Evolutionary conservation across 2,113 vertebrate species (phyloP).

Genomic region (Ciconia stormi): DNA sequence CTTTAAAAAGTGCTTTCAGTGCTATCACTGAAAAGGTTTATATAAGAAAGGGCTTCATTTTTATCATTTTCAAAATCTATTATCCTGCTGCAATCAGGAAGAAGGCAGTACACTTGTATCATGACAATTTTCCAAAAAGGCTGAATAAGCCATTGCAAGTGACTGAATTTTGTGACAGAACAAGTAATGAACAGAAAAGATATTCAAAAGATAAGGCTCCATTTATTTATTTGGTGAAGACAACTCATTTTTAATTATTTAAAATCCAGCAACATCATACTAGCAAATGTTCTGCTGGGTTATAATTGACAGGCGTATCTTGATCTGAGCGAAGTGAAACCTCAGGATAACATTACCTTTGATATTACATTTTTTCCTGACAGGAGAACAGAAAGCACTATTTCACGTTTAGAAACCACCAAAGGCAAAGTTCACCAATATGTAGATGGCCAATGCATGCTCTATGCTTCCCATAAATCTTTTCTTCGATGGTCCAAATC

Average conservation of each 20-base stretch:
- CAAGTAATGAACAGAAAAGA: not conserved
- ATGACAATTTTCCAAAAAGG: not conserved
- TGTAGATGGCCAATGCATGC: not conserved
- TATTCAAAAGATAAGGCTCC: not conserved
- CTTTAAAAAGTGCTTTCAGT: not conserved
- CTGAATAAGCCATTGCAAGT: not conserved
- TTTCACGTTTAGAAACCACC: not conserved
- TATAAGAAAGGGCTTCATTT: not conserved
- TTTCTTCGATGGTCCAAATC: not conserved
- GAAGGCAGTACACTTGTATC: not conserved
- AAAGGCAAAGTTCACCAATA: not conserved
- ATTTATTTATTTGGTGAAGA: conserved; percentile 7
- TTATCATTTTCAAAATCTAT: not conserved
- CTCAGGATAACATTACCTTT: not conserved
- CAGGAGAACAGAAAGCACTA: not conserved
- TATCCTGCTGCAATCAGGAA: not conserved
- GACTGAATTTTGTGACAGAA: not conserved
- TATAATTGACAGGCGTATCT: not conserved
- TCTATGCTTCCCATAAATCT: not conserved
- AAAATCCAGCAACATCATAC: not conserved
- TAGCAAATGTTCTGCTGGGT: not conserved
- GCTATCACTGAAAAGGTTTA: not conserved
- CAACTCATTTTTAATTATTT: conserved; percentile 40
- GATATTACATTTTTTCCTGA: not conserved
- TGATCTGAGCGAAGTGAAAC: not conserved